phyloP scores from a whole-genome alignment of 1,140 invertebrate species.

The Trachymyrmex cornetzi region DNA sequence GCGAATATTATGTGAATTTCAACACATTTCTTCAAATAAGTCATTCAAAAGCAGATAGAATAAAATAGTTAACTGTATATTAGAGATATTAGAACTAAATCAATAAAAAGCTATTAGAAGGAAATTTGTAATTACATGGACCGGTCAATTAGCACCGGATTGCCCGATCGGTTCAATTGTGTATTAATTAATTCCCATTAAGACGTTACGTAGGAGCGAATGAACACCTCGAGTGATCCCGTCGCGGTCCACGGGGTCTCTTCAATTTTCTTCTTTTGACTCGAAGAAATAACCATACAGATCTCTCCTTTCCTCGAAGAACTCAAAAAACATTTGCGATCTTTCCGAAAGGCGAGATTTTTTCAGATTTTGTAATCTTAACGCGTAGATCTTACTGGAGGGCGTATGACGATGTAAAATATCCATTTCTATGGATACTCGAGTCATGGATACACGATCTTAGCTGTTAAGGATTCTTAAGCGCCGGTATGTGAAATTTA shows the following conservation, averaged over 20 bases:
- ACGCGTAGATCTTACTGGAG: constrained; percentile 40
- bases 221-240: constrained; percentile 8
- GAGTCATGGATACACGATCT: constrained; percentile 29
- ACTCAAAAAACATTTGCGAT: neutral
- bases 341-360: constrained; percentile 53
- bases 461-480: constrained; percentile 55
- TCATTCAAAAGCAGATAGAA: constrained; percentile 1
- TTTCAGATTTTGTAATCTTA: constrained; percentile 41
- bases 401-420: constrained; percentile 32
- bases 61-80: neutral
- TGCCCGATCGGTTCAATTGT: neutral
- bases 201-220: neutral
- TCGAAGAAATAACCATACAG: neutral
- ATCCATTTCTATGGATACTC: constrained; percentile 23
- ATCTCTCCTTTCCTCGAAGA: neutral
- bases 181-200: neutral
- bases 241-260: constrained; percentile 21
- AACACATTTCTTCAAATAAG: constrained; percentile 13
- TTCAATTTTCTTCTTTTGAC: constrained; percentile 32
- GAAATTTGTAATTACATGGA: neutral
- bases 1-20: neutral
- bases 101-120: neutral
- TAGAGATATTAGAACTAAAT: constrained; percentile 30
- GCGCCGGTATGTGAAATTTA: constrained; percentile 30
- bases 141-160: neutral